Conservation (phyloP, 2,113 vertebrate species). For the Ceyx melanurus region DNA sequence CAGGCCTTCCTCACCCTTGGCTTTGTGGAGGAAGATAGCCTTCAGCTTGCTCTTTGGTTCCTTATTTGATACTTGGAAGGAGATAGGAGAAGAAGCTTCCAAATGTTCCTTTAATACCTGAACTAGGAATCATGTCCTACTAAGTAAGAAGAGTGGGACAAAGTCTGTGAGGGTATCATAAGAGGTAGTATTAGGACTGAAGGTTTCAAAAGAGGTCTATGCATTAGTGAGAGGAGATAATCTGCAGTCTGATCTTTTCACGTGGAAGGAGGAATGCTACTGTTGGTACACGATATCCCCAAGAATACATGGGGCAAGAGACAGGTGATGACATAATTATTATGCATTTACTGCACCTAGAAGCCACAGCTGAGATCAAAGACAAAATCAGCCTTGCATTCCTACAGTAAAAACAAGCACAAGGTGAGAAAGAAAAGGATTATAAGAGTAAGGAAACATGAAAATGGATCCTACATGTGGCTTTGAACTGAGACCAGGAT, state of each 20-base stretch:
- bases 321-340: conserved; percentile 28
- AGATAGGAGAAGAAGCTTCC: not conserved
- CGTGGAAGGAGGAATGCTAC: not conserved
- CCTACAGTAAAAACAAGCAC: not conserved
- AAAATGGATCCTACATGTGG: not conserved
- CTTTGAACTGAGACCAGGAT: not conserved
- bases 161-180: not conserved
- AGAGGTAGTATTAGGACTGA: not conserved
- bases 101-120: not conserved
- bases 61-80: not conserved
- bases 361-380: conserved; percentile 33
- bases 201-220: not conserved
- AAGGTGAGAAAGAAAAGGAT: not conserved
- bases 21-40: not conserved
- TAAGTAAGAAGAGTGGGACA: not conserved
- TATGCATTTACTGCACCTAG: not conserved
- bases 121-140: not conserved
- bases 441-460: not conserved
- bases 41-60: not conserved
- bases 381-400: not conserved
- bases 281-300: conserved; percentile 22
- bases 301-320: conserved; percentile 15
- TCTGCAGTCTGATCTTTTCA: conserved; percentile 9
- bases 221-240: not conserved
- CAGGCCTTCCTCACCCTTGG: not conserved